Conservation (phyloP, 2,113 vertebrate genomes). For the Alaudala cheleensis region DNA sequence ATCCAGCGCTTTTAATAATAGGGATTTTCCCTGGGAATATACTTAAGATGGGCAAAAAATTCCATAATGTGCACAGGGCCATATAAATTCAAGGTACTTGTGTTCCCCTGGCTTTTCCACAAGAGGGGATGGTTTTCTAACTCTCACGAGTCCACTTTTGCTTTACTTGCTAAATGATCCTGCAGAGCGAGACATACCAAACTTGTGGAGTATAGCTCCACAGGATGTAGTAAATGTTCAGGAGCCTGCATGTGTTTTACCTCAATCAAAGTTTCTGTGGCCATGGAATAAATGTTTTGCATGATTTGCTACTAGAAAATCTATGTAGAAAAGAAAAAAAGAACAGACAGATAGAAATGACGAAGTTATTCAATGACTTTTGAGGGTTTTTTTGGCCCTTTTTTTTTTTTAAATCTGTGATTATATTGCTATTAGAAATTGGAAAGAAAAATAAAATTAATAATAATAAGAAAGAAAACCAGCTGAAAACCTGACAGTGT, state of each 20-base stretch:
- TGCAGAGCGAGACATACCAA: not conserved
- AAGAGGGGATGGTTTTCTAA: not conserved
- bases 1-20: not conserved
- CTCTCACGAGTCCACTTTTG: not conserved
- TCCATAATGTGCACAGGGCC: not conserved
- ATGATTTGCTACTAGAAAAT: not conserved
- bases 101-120: not conserved
- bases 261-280: not conserved
- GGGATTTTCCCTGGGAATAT: not conserved
- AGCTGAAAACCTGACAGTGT: not conserved
- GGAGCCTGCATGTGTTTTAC: not conserved
- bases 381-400: not conserved
- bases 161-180: constrained; percentile 25
- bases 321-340: not conserved
- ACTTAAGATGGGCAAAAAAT: not conserved
- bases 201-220: not conserved
- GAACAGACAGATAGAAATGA: not conserved
- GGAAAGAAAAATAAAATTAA: not conserved
- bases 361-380: not conserved
- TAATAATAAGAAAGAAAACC: not conserved
- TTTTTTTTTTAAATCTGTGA: not conserved
- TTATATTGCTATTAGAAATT: not conserved
- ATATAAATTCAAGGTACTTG: not conserved
- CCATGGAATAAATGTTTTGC: not conserved
- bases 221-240: not conserved